Percentiles rank a stretch among this genome's conserved stretches.
These are phyloP conservation scores for Buathra laborator DNA, from an alignment of 2,888 invertebrate genomes.

Conservation along the genomic window DNA sequence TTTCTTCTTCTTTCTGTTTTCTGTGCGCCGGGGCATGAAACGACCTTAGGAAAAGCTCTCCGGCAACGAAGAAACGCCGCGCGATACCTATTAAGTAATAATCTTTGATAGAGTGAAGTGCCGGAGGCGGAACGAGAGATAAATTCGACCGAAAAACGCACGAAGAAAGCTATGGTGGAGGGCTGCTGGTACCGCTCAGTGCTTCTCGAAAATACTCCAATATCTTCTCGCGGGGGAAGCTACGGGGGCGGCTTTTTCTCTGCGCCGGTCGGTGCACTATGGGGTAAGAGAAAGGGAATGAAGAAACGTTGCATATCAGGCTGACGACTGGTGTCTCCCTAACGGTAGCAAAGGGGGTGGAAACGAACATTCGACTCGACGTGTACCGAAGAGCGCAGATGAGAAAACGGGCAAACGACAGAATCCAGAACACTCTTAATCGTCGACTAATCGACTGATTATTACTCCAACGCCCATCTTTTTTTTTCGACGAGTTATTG, in stretches of 20 bases:
- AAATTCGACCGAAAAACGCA: background rate
- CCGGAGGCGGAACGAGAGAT: slow-evolving; percentile 47
- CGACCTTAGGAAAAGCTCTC: slow-evolving; percentile 43
- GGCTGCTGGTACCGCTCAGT: slow-evolving; percentile 26
- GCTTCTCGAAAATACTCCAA: slow-evolving; percentile 27
- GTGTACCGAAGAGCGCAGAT: slow-evolving; percentile 2
- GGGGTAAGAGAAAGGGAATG: background rate
- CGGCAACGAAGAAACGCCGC: slow-evolving; percentile 23
- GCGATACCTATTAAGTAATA: slow-evolving; percentile 65
- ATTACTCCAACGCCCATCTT: slow-evolving; percentile 51
- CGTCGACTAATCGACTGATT: slow-evolving; percentile 58
- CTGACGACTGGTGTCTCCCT: background rate
- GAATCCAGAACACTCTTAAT: slow-evolving; percentile 68
- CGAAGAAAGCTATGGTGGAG: background rate
- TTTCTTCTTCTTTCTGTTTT: slow-evolving; percentile 27
- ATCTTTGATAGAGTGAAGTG: slow-evolving; percentile 63
- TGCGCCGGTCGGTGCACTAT: background rate
- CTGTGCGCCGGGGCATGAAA: slow-evolving; percentile 49
- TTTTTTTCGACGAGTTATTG: background rate
- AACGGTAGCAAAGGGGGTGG: slow-evolving; percentile 31
- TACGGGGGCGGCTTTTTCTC: background rate
- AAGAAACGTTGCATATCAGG: background rate
- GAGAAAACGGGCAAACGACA: slow-evolving; percentile 46
- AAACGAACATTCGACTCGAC: slow-evolving; percentile 21
- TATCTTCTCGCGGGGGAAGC: background rate